A percentile compares a stretch with the other conserved stretches of the same genome.
These are phyloP conservation scores for Rhinichthys osculus DNA, from an alignment of 2,797 vertebrate genomes.

Conservation along the genomic window DNA sequence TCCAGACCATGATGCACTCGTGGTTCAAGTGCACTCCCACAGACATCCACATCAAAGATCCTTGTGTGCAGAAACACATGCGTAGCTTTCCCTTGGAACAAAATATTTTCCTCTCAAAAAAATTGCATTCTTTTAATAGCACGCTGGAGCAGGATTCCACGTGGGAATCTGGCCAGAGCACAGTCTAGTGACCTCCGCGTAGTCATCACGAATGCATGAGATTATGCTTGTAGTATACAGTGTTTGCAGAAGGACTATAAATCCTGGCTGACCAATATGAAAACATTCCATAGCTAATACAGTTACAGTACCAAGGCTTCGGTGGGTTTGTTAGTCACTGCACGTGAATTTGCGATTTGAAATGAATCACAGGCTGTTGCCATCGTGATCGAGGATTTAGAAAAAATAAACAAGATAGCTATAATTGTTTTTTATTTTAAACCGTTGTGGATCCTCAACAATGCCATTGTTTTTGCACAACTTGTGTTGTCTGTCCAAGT, in stretches of 20 bases:
- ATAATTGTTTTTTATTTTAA: neutral
- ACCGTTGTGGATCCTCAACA: neutral
- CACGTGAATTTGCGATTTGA: neutral
- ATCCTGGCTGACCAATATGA: constrained; percentile 2
- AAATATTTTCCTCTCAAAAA: constrained; percentile 63
- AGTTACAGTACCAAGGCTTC: neutral
- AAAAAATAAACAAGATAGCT: constrained; percentile 14
- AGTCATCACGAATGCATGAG: neutral
- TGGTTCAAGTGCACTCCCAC: constrained; percentile 71
- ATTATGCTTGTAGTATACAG: neutral
- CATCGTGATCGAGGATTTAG: neutral
- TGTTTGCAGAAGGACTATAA: neutral
- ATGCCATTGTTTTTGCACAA: neutral
- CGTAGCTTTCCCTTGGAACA: constrained; percentile 55
- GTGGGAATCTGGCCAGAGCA: constrained; percentile 22
- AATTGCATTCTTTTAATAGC: constrained; percentile 69
- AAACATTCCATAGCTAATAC: neutral
- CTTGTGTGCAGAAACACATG: constrained; percentile 62
- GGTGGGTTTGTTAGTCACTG: constrained; percentile 5
- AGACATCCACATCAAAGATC: constrained; percentile 73
- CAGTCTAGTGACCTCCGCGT: neutral
- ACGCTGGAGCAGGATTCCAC: constrained; percentile 38
- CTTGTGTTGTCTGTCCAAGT: neutral
- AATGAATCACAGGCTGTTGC: constrained; percentile 16
- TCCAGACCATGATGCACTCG: constrained; percentile 45